These are phyloP conservation scores for Laupala kohalensis DNA, from an alignment of 1,140 invertebrate genomes.

Conservation along the genomic window DNA sequence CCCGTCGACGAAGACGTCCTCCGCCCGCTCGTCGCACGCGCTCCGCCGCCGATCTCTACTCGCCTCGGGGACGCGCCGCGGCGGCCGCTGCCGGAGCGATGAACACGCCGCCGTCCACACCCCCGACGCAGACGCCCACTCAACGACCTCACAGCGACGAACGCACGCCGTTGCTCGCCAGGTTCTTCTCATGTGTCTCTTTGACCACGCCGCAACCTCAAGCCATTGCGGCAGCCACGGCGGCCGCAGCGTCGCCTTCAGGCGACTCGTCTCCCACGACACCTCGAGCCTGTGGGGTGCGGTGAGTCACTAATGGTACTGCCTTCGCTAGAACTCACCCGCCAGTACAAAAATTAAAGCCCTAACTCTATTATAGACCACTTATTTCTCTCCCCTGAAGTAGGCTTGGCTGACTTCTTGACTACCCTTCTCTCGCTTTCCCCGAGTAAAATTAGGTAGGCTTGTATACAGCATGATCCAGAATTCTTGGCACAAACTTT, in stretches of 20 bases:
- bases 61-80: slow-evolving; percentile 46
- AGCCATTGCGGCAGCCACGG: neutral
- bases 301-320: too few species aligned
- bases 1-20: slow-evolving; percentile 28
- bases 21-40: slow-evolving; percentile 46
- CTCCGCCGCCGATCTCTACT: slow-evolving; percentile 58
- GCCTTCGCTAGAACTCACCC: too few species aligned
- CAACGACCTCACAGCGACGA: slow-evolving; percentile 24
- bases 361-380: too few species aligned
- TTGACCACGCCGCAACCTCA: slow-evolving; percentile 22
- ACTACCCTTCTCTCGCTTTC: too few species aligned
- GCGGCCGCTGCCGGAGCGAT: slow-evolving; percentile 22
- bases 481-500: too few species aligned
- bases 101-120: slow-evolving; percentile 30
- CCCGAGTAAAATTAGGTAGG: too few species aligned
- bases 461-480: too few species aligned
- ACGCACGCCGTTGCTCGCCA: slow-evolving; percentile 33
- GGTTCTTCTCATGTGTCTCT: slow-evolving; percentile 44
- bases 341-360: too few species aligned
- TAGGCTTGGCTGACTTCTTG: too few species aligned
- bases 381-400: too few species aligned
- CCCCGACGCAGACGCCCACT: slow-evolving; percentile 25
- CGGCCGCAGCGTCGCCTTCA: slow-evolving; percentile 38
- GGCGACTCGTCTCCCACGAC: slow-evolving; percentile 19
- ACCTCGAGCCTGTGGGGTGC: neutral